These are phyloP conservation scores for Trogon surrucura DNA, from an alignment of 2,113 vertebrate genomes.

Conservation along the genomic window DNA sequence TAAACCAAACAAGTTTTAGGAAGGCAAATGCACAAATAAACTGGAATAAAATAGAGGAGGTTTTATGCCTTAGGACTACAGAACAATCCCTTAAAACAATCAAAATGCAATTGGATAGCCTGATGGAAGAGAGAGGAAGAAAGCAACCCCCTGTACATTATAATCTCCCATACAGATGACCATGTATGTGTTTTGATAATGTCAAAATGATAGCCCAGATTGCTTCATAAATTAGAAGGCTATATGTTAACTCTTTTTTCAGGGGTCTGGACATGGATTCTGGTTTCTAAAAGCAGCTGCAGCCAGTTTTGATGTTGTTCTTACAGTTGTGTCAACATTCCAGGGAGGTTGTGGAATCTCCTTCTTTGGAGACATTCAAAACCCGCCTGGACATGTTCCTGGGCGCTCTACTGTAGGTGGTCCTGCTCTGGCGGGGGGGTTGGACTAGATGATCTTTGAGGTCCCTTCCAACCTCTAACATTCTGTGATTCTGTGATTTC, in stretches of 20 bases:
- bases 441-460: too few relatives aligned
- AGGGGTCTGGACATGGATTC: conserved; percentile 15
- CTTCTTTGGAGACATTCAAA: too few relatives aligned
- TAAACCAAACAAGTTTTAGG: conserved; percentile 65
- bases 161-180: not conserved
- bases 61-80: conserved; percentile 37
- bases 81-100: conserved; percentile 47
- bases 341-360: too few relatives aligned
- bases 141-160: not conserved
- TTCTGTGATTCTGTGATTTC: too few relatives aligned
- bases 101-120: conserved; percentile 14
- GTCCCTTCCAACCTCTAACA: too few relatives aligned
- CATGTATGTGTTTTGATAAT: not conserved
- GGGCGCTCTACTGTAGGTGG: too few relatives aligned
- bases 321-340: conserved; percentile 56
- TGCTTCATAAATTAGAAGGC: not conserved
- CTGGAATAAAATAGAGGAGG: conserved; percentile 17
- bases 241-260: conserved; percentile 23
- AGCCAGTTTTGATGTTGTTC: conserved; percentile 43
- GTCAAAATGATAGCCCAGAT: not conserved
- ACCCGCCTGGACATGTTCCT: too few relatives aligned
- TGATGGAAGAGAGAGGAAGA: conserved; percentile 8
- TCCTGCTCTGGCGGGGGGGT: too few relatives aligned
- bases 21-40: conserved; percentile 47
- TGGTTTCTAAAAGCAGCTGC: conserved; percentile 56